phyloP scores from a whole-genome alignment of 2,888 invertebrate species.

The Tuberolachnus salignus region DNA sequence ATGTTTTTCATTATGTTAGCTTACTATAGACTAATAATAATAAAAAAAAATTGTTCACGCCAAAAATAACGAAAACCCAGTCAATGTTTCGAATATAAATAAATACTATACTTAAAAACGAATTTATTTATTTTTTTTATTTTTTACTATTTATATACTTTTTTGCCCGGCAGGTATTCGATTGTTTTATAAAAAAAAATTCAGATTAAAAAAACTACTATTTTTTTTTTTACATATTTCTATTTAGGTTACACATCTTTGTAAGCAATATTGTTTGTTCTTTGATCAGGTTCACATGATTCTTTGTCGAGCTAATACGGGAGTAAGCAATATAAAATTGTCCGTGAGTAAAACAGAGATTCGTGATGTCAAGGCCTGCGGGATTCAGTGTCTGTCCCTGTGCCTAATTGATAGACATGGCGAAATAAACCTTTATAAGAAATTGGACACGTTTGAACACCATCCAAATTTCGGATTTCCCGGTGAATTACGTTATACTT shows the following conservation, averaged over 20 bases:
- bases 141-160: too few species aligned
- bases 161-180: neutral
- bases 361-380: neutral
- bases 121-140: too few species aligned
- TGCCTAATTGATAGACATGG: neutral
- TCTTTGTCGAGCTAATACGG: neutral
- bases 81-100: too few species aligned
- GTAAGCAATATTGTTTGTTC: neutral
- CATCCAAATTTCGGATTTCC: too few species aligned
- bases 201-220: neutral
- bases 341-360: neutral
- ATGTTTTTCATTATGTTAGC: too few species aligned
- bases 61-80: too few species aligned
- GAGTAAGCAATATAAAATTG: slow-evolving; percentile 4
- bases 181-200: neutral
- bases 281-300: neutral
- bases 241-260: too few species aligned
- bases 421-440: neutral
- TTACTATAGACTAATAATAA: too few species aligned
- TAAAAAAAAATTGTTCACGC: too few species aligned
- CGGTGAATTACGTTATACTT: too few species aligned
- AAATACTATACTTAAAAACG: too few species aligned
- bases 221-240: too few species aligned
- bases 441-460: slow-evolving; percentile 9
- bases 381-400: neutral